These are phyloP conservation scores for Girardinus metallicus DNA, from an alignment of 2,797 vertebrate genomes.

Conservation along the genomic window DNA sequence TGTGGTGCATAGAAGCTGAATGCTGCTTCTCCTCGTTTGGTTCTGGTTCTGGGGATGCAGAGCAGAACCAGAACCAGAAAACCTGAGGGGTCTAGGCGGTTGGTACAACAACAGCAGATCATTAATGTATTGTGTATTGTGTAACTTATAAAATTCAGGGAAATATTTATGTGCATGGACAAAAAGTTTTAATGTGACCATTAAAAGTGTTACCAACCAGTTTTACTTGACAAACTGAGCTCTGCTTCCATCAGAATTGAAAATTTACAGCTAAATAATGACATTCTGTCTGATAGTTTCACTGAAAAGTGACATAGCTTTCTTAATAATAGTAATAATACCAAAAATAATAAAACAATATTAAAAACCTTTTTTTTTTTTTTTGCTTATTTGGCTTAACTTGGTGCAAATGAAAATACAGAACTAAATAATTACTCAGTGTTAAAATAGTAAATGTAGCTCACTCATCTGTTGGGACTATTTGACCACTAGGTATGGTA, in stretches of 20 bases:
- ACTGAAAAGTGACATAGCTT: background rate
- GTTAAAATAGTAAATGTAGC: background rate
- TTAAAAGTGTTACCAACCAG: background rate
- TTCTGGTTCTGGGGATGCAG: no score
- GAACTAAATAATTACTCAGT: background rate
- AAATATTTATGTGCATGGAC: background rate
- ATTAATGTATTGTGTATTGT: no score
- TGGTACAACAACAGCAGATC: no score
- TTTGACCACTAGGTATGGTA: background rate
- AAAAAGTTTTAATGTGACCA: background rate
- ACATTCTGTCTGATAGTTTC: background rate
- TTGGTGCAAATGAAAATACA: no score
- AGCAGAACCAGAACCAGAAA: no score
- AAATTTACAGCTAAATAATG: background rate
- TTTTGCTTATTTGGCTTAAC: no score
- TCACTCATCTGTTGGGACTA: background rate
- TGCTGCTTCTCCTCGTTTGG: no score
- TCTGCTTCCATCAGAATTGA: background rate
- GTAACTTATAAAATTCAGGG: background rate
- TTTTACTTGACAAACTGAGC: background rate
- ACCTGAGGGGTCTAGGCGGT: no score
- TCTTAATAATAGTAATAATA: background rate
- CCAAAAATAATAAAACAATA: background rate
- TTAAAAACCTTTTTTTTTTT: no score
- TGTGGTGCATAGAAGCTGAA: no score